Evolutionary conservation across 2,113 vertebrate genomes (phyloP).

Genomic region (Acinonyx jubatus): DNA sequence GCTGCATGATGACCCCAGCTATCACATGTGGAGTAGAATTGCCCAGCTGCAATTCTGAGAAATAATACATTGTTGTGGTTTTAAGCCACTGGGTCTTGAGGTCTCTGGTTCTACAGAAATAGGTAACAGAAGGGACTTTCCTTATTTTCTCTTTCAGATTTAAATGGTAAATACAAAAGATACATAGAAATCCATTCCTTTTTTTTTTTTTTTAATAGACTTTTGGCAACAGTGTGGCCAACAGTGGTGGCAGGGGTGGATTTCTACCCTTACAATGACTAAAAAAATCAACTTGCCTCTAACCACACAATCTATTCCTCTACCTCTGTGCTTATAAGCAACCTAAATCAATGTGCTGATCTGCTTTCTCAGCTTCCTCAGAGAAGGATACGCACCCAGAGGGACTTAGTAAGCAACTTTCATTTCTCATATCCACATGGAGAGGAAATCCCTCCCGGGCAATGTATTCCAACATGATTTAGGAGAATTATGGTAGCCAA

Average conservation of each 20-base stretch:
- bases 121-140: background rate
- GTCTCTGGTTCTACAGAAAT: background rate
- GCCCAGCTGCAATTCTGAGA: background rate
- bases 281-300: background rate
- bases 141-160: background rate
- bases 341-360: background rate
- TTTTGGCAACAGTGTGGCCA: background rate
- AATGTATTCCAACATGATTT: background rate
- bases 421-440: background rate
- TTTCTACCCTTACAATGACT: background rate
- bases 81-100: background rate
- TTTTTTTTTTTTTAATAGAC: background rate
- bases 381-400: background rate
- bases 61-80: background rate
- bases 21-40: accelerated
- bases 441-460: background rate
- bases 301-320: background rate
- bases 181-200: background rate
- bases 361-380: background rate
- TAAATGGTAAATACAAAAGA: background rate
- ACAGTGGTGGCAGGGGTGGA: background rate
- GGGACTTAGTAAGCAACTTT: background rate
- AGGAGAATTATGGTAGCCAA: background rate
- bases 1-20: background rate
- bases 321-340: background rate